Evolutionary conservation across 1,140 invertebrate species (phyloP), one percentile per base, ranked within the genome.

Genomic region (Oncopeltus fasciatus): DNA sequence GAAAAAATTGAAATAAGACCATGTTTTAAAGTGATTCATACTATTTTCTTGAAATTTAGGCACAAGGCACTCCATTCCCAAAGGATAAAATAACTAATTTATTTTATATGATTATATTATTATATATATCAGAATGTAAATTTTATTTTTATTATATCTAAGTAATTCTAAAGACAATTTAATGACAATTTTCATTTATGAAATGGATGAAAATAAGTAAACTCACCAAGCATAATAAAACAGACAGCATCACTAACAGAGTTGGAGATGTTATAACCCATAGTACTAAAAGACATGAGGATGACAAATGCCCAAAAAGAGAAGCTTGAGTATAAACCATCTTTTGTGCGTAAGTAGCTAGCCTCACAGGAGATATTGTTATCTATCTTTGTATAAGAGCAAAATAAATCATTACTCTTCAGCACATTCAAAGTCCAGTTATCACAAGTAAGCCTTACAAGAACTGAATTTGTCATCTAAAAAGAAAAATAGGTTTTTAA

Each of bases 231-330:
- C 44, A 88, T 75, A 73, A 88, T 86, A 69, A 88, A 90, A 72
- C 86, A 88, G 58, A 88, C 83, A 24, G 86, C 85, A 74, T 89
- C 87, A 33, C 83, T 85, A 27, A 88, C 83, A 59, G 82, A 85
- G 67, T 87, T 88, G 20, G 78, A 77, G 1, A 89, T 84, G 70
- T 88, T 88, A 68, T 83, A 89, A 18, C 83, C 81, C 64, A 88
- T 83, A 1, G 80, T 83, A 29, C 86, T 86, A 1, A 86, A 61
- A 28, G 81, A 82, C 74, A 87, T 81, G 5, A 88, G 69, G 2
- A 83, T 64, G 0, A 88, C 79, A 67, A 86, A 88, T 14, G 77
- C 73, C 86, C 85, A 87, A 68, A 90, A 90, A 16, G 77, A 77
- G 0, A 70, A 62, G 0, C 78, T 79, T 20, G 66, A 70, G 65